A percentile compares a stretch with the other conserved stretches of the same genome.
These are phyloP conservation scores for Chroicocephalus ridibundus DNA, from an alignment of 2,113 vertebrate species.

Conservation along the genomic window DNA sequence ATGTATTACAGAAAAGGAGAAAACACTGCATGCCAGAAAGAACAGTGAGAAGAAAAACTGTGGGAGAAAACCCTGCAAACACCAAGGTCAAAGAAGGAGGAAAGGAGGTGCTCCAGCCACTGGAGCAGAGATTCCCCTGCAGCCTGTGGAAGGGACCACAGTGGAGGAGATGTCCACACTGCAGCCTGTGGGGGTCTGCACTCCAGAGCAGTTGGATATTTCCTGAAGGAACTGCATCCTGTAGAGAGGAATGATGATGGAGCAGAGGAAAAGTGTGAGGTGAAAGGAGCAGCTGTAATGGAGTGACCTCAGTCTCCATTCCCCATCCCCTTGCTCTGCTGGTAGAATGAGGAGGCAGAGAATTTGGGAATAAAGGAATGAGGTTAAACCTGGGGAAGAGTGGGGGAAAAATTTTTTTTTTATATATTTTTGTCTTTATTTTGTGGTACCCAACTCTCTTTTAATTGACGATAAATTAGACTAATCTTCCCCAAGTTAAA, in stretches of 20 bases:
- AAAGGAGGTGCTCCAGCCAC: background rate
- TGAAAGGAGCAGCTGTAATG: background rate
- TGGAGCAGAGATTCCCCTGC: background rate
- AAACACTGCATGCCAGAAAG: background rate
- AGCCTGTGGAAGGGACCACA: background rate
- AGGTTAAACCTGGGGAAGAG: background rate
- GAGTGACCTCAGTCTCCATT: background rate
- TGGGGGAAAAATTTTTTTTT: background rate
- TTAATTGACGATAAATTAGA: background rate
- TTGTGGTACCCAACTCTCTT: background rate
- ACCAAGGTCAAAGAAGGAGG: background rate
- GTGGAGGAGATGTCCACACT: background rate
- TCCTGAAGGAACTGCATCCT: background rate
- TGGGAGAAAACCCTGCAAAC: background rate
- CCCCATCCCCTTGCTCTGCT: fast-evolving
- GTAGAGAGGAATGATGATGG: too few species aligned
- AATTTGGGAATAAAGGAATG: background rate
- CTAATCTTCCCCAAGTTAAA: background rate
- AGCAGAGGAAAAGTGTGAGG: background rate
- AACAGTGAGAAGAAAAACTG: background rate
- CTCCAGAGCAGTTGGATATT: background rate
- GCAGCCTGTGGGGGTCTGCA: background rate
- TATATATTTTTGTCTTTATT: background rate
- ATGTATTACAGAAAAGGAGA: background rate
- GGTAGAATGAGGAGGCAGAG: background rate